A percentile compares a stretch with the other conserved stretches of the same genome.
Evolutionary conservation across 2,888 invertebrate species (phyloP).

Genomic region (Cheilosia scutellata): DNA sequence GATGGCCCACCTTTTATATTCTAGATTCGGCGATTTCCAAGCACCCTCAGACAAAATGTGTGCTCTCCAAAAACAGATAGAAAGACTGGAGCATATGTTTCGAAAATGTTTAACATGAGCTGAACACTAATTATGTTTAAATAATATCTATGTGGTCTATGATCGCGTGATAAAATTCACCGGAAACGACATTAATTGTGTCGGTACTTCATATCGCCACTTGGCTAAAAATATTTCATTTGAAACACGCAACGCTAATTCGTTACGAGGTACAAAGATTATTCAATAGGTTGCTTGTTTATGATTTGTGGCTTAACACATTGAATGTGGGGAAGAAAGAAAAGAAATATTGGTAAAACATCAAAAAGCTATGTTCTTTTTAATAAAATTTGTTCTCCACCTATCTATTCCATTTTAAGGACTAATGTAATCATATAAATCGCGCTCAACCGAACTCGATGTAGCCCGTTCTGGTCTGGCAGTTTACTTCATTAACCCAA

Average conservation of each 20-base stretch:
- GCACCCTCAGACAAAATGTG: too few species aligned
- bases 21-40: too few species aligned
- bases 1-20: too few species aligned
- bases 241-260: conserved; percentile 8
- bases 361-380: not conserved
- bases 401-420: not conserved
- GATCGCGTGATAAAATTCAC: conserved; percentile 53
- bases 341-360: not conserved
- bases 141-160: too few species aligned
- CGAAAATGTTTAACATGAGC: too few species aligned
- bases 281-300: not conserved
- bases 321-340: not conserved
- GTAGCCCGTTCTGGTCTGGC: not conserved
- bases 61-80: too few species aligned
- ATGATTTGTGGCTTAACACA: not conserved
- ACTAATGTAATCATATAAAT: not conserved
- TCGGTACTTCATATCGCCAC: conserved; percentile 41
- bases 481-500: conserved; percentile 47
- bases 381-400: too few species aligned
- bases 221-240: conserved; percentile 2
- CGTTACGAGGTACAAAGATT: not conserved
- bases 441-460: not conserved
- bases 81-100: too few species aligned
- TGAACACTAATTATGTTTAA: too few species aligned
- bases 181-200: conserved; percentile 54